Percentiles rank a stretch among this genome's conserved stretches.
phyloP scores from a whole-genome alignment of 2,888 invertebrate genomes.

The Enchytraeus crypticus region DNA sequence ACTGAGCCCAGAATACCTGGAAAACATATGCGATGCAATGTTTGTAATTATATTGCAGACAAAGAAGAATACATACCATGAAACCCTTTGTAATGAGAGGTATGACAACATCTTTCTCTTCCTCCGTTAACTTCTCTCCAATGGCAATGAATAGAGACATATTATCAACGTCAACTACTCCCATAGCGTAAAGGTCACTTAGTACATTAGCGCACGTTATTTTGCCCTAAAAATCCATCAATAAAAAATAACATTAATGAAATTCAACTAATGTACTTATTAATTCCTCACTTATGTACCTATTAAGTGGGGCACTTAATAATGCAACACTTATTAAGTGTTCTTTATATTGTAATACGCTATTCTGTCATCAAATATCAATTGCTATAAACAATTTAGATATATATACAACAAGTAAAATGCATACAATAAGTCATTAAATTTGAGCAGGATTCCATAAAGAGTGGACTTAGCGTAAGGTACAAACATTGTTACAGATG shows the following conservation, averaged over 20 bases:
- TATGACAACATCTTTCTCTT: conserved; percentile 78
- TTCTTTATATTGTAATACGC: neutral
- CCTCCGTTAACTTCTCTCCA: conserved; percentile 79
- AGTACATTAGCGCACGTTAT: conserved; percentile 87
- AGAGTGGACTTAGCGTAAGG: too few relatives aligned
- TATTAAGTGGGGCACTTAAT: neutral
- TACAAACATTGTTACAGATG: too few relatives aligned
- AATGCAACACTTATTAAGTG: neutral
- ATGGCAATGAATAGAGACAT: conserved; percentile 84
- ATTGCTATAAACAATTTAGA: too few relatives aligned
- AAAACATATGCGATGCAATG: too few relatives aligned
- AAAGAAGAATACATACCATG: conserved; percentile 53
- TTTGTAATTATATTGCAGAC: too few relatives aligned
- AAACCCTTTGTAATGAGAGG: conserved; percentile 84
- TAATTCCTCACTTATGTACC: neutral
- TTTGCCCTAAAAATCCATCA: conserved; percentile 62
- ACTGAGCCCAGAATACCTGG: too few relatives aligned
- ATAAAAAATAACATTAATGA: neutral
- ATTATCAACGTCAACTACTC: conserved; percentile 71
- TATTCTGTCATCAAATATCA: too few relatives aligned
- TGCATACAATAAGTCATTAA: too few relatives aligned
- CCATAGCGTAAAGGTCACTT: conserved; percentile 88
- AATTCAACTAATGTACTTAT: neutral
- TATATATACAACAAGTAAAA: too few relatives aligned
- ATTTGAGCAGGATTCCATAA: too few relatives aligned